These are phyloP conservation scores for Morpho deidamia DNA, from an alignment of 2,888 invertebrate species.

Conservation along the genomic window DNA sequence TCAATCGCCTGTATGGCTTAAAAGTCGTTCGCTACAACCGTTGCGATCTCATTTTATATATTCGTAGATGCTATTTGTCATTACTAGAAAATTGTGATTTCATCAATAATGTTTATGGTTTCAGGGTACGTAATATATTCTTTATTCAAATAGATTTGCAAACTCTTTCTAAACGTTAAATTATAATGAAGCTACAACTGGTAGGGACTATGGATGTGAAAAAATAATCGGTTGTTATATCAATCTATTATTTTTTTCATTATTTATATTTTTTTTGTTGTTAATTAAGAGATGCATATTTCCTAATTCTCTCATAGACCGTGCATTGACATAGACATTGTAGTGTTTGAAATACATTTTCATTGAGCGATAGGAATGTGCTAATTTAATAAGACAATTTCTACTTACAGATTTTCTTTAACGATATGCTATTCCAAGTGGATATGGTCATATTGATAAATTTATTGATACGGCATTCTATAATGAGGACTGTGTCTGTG, in stretches of 20 bases:
- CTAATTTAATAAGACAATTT: background rate
- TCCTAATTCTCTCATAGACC: no score
- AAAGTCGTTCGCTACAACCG: constrained; percentile 11
- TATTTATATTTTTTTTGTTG: no score
- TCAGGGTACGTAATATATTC: constrained; percentile 13
- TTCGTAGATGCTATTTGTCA: constrained; percentile 22
- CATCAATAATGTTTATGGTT: constrained; percentile 23
- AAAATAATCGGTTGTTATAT: no score
- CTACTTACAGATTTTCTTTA: constrained; percentile 18
- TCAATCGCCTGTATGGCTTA: constrained; percentile 9
- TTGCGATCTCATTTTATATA: constrained; percentile 10
- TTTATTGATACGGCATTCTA: constrained; percentile 17
- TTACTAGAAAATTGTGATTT: constrained; percentile 22
- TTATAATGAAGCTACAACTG: no score
- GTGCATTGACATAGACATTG: no score
- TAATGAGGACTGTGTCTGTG: constrained; percentile 16
- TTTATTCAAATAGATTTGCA: background rate
- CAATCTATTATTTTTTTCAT: no score
- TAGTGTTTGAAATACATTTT: no score
- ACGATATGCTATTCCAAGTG: constrained; percentile 13
- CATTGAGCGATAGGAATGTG: no score
- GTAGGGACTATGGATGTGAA: no score
- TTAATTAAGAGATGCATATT: no score
- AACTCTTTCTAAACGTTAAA: background rate
- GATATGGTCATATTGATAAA: constrained; percentile 23